Evolutionary conservation across 2,797 vertebrate genomes (phyloP).

Genomic region (Cirrhinus mrigala): DNA sequence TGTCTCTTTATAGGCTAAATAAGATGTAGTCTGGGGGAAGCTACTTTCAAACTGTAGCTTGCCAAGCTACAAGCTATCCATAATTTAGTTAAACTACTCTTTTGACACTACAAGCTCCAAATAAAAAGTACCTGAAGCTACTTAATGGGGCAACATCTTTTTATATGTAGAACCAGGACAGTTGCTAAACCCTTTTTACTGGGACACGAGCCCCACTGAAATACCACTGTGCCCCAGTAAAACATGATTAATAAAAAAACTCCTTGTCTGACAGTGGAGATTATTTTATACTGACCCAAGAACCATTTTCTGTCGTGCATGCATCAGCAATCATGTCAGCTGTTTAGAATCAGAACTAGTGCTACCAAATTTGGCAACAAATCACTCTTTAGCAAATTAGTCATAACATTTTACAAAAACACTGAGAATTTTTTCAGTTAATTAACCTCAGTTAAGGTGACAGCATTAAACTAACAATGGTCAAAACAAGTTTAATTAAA

Average conservation of each 20-base stretch:
- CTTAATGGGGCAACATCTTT: not conserved
- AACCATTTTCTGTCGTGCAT: not conserved
- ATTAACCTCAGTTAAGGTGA: not conserved
- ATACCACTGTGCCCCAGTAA: not conserved
- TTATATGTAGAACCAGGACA: not conserved
- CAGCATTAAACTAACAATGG: not conserved
- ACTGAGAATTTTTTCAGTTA: too few relatives aligned
- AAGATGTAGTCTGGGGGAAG: not conserved
- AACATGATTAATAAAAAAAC: not conserved
- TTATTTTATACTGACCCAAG: not conserved
- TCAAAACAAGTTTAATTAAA: not conserved
- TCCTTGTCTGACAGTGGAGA: not conserved
- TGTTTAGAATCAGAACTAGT: not conserved
- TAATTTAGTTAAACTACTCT: constrained; percentile 5
- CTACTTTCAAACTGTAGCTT: not conserved
- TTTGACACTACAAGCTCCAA: not conserved
- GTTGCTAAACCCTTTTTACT: not conserved
- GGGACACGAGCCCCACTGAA: constrained; percentile 16
- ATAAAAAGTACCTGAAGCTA: not conserved
- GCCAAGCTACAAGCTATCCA: not conserved
- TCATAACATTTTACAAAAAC: not conserved
- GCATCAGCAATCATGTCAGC: not conserved
- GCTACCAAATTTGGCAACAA: not conserved
- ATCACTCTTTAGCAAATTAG: not conserved
- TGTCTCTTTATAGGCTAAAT: not conserved